These are phyloP conservation scores for Axinella damicornis DNA, from an alignment of 37 sponge, comb jelly and placozoan species.

Conservation along the genomic window DNA sequence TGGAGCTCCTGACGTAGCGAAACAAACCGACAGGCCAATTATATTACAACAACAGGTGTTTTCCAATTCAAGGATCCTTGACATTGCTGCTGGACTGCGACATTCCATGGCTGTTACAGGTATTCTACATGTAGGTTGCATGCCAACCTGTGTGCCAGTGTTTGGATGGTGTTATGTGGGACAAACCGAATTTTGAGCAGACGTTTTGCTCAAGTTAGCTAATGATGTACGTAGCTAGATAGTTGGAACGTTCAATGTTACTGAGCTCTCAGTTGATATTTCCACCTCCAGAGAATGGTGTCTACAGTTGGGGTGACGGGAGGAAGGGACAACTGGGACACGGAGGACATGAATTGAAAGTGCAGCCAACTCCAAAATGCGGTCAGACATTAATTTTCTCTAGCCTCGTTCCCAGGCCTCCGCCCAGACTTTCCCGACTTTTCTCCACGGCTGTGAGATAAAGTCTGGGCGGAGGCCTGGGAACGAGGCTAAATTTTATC, in stretches of 20 bases:
- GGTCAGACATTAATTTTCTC: constrained; percentile 19
- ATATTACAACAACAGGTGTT: constrained; percentile 46
- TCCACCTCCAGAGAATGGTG: constrained; percentile 38
- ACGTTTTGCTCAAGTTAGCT: no score
- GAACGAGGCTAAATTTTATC: no score
- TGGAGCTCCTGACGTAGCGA: constrained; percentile 21
- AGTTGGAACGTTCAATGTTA: background rate
- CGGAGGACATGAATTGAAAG: background rate
- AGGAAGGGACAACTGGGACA: constrained; percentile 72
- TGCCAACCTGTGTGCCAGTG: background rate
- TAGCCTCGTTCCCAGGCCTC: no score
- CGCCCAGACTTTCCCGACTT: no score
- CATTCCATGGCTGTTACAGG: constrained; percentile 77
- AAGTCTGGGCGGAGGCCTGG: no score
- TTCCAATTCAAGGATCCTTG: constrained; percentile 7
- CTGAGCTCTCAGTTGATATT: background rate
- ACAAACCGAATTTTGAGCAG: no score
- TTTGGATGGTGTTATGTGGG: background rate
- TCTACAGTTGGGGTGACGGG: constrained; percentile 65
- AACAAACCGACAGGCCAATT: background rate
- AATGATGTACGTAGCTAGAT: constrained; percentile 11
- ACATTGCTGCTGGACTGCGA: constrained; percentile 71
- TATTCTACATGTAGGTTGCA: no score
- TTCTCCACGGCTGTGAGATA: no score
- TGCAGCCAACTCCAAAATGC: constrained; percentile 1